These are phyloP conservation scores for Eupeodes corollae DNA, from an alignment of 1,140 invertebrate species.

Conservation along the genomic window DNA sequence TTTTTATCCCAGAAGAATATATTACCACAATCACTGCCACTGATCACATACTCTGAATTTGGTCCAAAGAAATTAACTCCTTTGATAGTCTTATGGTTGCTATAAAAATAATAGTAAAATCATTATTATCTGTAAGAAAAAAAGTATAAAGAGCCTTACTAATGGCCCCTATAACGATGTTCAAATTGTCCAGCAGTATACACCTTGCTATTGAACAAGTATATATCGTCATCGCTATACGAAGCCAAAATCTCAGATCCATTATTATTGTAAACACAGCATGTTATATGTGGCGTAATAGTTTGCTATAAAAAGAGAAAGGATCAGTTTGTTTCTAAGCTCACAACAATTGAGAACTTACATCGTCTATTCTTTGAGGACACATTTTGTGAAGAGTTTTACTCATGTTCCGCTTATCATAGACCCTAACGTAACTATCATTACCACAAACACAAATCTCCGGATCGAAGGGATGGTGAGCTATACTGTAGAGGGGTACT, in stretches of 20 bases:
- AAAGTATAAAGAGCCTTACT: constrained; percentile 15
- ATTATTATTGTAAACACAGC: constrained; percentile 82
- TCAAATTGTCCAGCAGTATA: constrained; percentile 45
- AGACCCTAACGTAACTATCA: constrained; percentile 50
- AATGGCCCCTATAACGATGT: constrained; percentile 68
- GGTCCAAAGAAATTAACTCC: constrained; percentile 91
- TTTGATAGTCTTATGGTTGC: constrained; percentile 76
- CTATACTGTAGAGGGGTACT: constrained; percentile 74
- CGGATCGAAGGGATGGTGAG: constrained; percentile 66
- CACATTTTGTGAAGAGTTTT: constrained; percentile 40
- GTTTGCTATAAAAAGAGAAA: constrained; percentile 3
- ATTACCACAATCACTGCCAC: constrained; percentile 91
- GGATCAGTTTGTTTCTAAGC: background rate
- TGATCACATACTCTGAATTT: constrained; percentile 78
- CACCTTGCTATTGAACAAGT: constrained; percentile 66
- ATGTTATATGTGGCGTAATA: constrained; percentile 57
- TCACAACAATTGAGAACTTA: constrained; percentile 10
- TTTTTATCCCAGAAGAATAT: constrained; percentile 91
- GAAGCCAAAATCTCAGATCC: constrained; percentile 82
- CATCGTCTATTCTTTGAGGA: constrained; percentile 26
- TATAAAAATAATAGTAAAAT: constrained; percentile 8
- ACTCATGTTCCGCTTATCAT: constrained; percentile 54
- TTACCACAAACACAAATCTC: constrained; percentile 75
- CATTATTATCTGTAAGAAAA: background rate
- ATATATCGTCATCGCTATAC: constrained; percentile 90